Evolutionary conservation across 2,113 vertebrate genomes (phyloP).

Genomic region (Forbesichthys papilliferus): DNA sequence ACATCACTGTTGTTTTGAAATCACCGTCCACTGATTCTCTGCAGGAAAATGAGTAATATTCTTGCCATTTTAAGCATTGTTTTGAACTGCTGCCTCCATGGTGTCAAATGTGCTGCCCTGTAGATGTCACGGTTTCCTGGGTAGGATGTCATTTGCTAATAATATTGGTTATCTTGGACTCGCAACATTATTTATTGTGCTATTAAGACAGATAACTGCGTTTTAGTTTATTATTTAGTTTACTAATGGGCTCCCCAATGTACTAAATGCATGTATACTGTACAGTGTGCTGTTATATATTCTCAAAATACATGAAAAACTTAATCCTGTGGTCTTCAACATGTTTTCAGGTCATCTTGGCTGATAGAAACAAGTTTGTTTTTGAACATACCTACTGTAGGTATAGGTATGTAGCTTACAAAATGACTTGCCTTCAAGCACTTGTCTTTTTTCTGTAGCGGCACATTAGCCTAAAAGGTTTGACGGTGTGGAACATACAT

Average conservation of each 20-base stretch:
- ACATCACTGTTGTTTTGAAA: constrained; percentile 7
- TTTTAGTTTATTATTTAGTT: too few species aligned
- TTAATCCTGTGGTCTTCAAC: background rate
- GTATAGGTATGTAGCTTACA: background rate
- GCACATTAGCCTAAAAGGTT: constrained; percentile 54
- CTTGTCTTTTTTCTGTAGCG: background rate
- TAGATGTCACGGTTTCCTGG: constrained; percentile 7
- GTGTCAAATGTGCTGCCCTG: constrained; percentile 2
- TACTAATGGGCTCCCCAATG: too few species aligned
- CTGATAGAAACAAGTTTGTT: too few species aligned
- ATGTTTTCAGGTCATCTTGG: too few species aligned
- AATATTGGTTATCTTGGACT: too few species aligned
- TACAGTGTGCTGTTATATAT: background rate
- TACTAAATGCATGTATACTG: too few species aligned
- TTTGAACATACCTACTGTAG: too few species aligned
- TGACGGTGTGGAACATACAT: constrained; percentile 31
- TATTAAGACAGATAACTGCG: too few species aligned
- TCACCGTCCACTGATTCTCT: background rate
- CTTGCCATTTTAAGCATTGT: constrained; percentile 23
- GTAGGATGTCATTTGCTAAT: background rate
- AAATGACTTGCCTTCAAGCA: background rate
- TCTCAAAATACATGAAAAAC: background rate
- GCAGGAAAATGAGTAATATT: background rate
- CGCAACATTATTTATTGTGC: too few species aligned
- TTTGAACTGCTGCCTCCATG: background rate